A percentile compares a stretch with the other conserved stretches of the same genome.
Conservation (phyloP, 2,113 vertebrate species). For the Scopus umbretta region DNA sequence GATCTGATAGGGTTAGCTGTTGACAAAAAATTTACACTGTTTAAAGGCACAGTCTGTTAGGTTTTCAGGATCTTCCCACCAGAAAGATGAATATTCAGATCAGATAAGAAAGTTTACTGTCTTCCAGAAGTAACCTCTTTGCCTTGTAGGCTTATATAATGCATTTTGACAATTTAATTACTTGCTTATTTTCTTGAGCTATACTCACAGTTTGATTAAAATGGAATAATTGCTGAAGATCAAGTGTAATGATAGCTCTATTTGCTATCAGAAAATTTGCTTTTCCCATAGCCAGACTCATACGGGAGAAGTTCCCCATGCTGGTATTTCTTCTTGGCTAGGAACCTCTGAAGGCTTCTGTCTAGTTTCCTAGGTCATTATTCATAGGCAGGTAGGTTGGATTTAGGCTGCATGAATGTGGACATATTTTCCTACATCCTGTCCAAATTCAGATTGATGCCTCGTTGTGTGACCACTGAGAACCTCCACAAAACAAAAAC, state of each 20-base stretch:
- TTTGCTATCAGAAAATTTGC: not conserved
- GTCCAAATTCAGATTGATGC: not conserved
- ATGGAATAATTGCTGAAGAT: not conserved
- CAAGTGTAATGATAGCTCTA: not conserved
- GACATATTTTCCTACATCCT: not conserved
- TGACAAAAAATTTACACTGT: not conserved
- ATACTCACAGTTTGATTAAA: not conserved
- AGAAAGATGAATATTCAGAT: not conserved
- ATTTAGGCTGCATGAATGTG: not conserved
- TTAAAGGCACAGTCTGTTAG: not conserved
- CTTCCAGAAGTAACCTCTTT: not conserved
- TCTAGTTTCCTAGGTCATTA: not conserved
- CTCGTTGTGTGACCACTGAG: not conserved
- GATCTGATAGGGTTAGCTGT: not conserved
- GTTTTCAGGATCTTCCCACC: not conserved
- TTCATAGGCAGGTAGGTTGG: not conserved
- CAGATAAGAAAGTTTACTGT: not conserved
- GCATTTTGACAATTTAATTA: not conserved
- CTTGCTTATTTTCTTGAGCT: not conserved
- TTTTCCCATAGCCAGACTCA: not conserved
- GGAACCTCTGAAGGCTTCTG: not conserved
- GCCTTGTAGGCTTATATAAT: not conserved
- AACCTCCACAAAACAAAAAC: not conserved
- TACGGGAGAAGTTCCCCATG: not conserved
- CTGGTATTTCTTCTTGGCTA: not conserved